Conservation (phyloP, 2,113 vertebrate genomes). For the Raja brachyura region DNA sequence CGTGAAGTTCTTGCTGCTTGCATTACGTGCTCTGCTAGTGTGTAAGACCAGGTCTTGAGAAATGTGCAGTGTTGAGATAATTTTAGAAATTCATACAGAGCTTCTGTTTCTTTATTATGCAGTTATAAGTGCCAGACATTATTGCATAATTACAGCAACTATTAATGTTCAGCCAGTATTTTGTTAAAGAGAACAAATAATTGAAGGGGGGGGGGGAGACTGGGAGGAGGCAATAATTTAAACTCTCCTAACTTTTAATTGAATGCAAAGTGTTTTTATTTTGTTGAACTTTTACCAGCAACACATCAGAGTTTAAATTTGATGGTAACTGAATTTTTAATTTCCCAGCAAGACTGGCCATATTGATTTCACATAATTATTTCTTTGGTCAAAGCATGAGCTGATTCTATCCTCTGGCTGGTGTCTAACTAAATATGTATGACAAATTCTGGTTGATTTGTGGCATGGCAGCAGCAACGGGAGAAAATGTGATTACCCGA, state of each 20-base stretch:
- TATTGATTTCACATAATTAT: constrained; percentile 1
- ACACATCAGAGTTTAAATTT: not conserved
- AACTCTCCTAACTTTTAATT: not conserved
- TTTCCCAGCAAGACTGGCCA: not conserved
- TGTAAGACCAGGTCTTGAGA: not conserved
- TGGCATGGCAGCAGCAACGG: not conserved
- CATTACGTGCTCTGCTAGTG: not conserved
- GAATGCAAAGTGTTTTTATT: too few species aligned
- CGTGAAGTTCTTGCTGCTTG: constrained; percentile 43
- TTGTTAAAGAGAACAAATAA: not conserved
- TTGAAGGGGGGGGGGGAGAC: not conserved
- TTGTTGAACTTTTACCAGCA: not conserved
- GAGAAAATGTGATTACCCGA: not conserved
- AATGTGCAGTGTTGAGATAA: not conserved
- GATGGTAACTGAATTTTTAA: not conserved
- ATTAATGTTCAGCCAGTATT: not conserved
- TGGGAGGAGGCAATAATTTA: not conserved
- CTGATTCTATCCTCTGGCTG: not conserved
- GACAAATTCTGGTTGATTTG: not conserved
- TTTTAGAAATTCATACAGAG: not conserved
- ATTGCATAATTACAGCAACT: not conserved
- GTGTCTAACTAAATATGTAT: not conserved
- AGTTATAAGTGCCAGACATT: not conserved
- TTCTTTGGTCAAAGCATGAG: not conserved
- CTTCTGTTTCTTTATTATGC: not conserved